Evolutionary conservation across 2,888 invertebrate species (phyloP), one percentile per base, ranked within the genome.

Genomic region (Cheilosia vernalis): DNA sequence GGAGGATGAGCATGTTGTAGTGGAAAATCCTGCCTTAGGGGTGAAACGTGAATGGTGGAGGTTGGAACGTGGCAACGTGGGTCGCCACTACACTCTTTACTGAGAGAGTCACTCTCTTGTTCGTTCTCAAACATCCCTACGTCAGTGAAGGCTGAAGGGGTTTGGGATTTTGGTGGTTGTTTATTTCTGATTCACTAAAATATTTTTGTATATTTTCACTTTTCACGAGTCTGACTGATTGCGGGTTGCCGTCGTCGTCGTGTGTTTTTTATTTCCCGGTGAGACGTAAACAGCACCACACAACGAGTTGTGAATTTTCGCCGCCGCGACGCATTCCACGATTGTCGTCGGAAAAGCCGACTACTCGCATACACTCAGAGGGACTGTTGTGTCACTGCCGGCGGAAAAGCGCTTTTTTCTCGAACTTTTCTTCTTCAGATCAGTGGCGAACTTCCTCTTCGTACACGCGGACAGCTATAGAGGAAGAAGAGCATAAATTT

Each of bases 151-250:
- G 40, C 24, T 19, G 1, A 37, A 19, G 21, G 40, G 53, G 17
- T 47, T 47, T 3, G 70, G 63, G 27, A 6, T 27, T 27, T 7
- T 6, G 27, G 78, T 73, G 51, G 51, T 24, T 67, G 40, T 58
- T 53, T 40, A 40, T 6, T 27, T 60, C 24, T 82, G 83, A 83
- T 79, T 83, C 83, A 83, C 69, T 63, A 44, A 83, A 79, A 79
- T 83, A 83, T 79, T 83, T 83, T 83, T 27, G 79, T 73, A 63
- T 49, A 56, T 83, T 83, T 83, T 83, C 63, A 73, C 72, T 78
- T 73, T 83, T 76, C 64, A 73, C 47, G 66, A 64, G 33, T 42
- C 77, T 56, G 67, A 80, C 40, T 30, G 49, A 63, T 81, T 76
- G 55, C 53, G 77, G 44, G 33, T 37, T 7, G 17, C 47, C 13